These are phyloP conservation scores for Panthera uncia DNA, from an alignment of 2,113 vertebrate genomes.

Conservation along the genomic window DNA sequence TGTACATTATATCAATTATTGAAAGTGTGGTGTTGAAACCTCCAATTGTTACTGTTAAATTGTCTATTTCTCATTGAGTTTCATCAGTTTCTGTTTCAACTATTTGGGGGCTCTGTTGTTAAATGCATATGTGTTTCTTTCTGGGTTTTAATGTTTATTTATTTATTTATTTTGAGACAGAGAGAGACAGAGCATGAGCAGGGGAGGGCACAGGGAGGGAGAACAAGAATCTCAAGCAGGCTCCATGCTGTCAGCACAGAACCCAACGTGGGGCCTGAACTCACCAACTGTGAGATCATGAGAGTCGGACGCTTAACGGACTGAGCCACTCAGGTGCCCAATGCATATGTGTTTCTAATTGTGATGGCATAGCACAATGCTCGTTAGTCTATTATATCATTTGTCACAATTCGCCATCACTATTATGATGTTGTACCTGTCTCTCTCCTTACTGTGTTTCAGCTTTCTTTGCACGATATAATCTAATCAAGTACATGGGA, in stretches of 20 bases:
- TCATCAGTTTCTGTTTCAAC: background rate
- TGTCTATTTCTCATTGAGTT: background rate
- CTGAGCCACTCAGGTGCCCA: too few relatives aligned
- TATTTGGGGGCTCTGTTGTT: background rate
- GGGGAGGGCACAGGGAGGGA: too few relatives aligned
- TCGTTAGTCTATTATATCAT: background rate
- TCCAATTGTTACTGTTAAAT: background rate
- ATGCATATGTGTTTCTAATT: background rate
- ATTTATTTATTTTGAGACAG: too few relatives aligned
- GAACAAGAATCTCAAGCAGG: too few relatives aligned
- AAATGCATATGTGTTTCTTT: background rate
- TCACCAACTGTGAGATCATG: too few relatives aligned
- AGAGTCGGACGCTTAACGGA: too few relatives aligned
- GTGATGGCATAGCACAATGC: background rate
- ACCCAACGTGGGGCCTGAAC: too few relatives aligned
- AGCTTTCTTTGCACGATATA: background rate
- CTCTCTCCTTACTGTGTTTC: background rate
- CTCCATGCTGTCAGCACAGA: too few relatives aligned
- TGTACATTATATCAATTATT: background rate
- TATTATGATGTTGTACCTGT: background rate
- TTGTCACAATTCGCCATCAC: background rate
- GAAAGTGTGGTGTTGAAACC: background rate
- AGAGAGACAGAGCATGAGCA: too few relatives aligned
- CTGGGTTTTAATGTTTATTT: too few relatives aligned
- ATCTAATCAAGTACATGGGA: background rate